These are phyloP conservation scores for Panorpa germanica DNA, from an alignment of 2,888 invertebrate species.

Conservation along the genomic window DNA sequence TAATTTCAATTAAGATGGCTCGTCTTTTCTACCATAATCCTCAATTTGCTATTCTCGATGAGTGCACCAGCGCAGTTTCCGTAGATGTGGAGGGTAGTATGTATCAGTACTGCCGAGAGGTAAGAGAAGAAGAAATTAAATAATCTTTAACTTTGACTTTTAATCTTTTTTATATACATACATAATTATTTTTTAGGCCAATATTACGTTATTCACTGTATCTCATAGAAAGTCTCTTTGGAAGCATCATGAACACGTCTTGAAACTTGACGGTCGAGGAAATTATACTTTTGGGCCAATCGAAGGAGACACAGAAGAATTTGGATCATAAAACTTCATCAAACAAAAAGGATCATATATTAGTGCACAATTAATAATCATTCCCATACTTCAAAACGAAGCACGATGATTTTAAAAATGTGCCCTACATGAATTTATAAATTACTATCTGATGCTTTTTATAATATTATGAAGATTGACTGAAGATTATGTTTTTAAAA, in stretches of 20 bases:
- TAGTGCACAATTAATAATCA: too few relatives aligned
- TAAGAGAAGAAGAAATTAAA: conserved; percentile 18
- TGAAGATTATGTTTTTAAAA: too few relatives aligned
- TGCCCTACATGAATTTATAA: too few relatives aligned
- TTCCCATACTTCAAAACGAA: too few relatives aligned
- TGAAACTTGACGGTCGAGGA: conserved; percentile 93
- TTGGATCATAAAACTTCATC: conserved; percentile 91
- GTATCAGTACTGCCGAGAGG: conserved; percentile 84
- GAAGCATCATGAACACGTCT: conserved; percentile 91
- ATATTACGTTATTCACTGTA: conserved; percentile 91
- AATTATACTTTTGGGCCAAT: conserved; percentile 73
- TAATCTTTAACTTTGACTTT: conserved; percentile 1
- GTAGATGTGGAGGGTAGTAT: conserved; percentile 96
- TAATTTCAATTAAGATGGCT: conserved; percentile 51
- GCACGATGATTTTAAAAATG: too few relatives aligned
- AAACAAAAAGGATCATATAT: too few relatives aligned
- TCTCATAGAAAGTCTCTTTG: conserved; percentile 94
- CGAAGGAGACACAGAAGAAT: conserved; percentile 70
- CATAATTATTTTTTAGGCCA: conserved; percentile 25
- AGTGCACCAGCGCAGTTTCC: conserved; percentile 96
- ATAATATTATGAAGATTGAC: too few relatives aligned
- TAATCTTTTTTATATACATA: conserved; percentile 6
- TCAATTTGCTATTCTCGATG: conserved; percentile 96
- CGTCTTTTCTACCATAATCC: conserved; percentile 93
- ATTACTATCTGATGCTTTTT: too few relatives aligned